Percentiles rank a stretch among this genome's conserved stretches.
phyloP scores from a whole-genome alignment of 2,797 vertebrate species.

The Phataginus tetradactyla region DNA sequence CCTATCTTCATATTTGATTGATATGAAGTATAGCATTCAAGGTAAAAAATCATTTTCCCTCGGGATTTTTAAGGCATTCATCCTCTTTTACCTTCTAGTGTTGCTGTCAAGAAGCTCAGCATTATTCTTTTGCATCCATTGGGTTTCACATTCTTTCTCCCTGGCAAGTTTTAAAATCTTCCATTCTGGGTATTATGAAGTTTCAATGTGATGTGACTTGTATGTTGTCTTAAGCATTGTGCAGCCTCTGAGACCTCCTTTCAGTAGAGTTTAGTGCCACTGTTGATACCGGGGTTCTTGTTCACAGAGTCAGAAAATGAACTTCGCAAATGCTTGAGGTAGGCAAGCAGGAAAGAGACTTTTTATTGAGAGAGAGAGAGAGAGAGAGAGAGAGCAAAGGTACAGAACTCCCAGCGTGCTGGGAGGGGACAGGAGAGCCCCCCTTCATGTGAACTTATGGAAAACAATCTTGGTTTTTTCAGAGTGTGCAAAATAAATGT shows the following conservation, averaged over 20 bases:
- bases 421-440: no score
- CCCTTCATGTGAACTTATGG: neutral
- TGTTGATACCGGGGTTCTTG: no score
- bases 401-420: no score
- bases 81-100: neutral
- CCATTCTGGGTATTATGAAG: neutral
- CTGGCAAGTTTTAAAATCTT: neutral
- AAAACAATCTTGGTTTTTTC: neutral
- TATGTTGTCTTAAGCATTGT: conserved; percentile 15
- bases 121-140: neutral
- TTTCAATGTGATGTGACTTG: neutral
- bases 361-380: no score
- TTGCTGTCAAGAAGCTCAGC: neutral
- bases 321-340: no score
- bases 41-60: neutral
- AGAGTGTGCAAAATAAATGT: neutral
- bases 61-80: neutral
- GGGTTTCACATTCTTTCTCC: neutral
- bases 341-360: no score
- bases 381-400: no score
- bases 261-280: no score
- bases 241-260: neutral
- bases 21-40: neutral
- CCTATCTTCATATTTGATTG: conserved; percentile 2
- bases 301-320: no score